A percentile compares a stretch with the other conserved stretches of the same genome.
These are phyloP conservation scores for Andrena dorsata DNA, from an alignment of 2,888 invertebrate genomes.

Conservation along the genomic window DNA sequence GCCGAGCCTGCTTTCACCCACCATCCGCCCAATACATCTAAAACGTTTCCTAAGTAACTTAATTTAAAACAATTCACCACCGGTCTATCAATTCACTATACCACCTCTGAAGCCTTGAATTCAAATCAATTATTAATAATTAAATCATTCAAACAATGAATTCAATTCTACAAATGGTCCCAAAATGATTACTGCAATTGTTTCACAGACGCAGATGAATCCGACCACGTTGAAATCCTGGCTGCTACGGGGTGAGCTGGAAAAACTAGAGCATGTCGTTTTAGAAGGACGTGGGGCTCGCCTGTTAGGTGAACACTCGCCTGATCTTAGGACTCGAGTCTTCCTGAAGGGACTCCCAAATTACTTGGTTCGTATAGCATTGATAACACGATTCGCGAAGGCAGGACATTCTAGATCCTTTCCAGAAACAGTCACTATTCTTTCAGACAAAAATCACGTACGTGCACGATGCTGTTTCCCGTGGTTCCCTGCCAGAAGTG, in stretches of 20 bases:
- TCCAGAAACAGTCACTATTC: not conserved
- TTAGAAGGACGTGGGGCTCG: conserved; percentile 90
- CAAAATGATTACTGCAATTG: not conserved
- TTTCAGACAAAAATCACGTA: conserved; percentile 90
- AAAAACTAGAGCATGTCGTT: conserved; percentile 89
- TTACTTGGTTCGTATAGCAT: conserved; percentile 87
- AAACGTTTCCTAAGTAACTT: too few species aligned
- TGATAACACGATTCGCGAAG: not conserved
- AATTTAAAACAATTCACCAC: too few species aligned
- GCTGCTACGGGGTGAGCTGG: conserved; percentile 88
- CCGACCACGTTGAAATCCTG: conserved; percentile 86
- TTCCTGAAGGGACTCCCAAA: conserved; percentile 89
- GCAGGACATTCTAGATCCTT: too few species aligned
- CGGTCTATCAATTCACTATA: too few species aligned
- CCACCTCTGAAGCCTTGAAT: too few species aligned
- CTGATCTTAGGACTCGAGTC: conserved; percentile 87
- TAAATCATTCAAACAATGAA: not conserved
- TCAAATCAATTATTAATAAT: not conserved
- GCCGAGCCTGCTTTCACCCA: too few species aligned
- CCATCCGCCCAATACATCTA: too few species aligned
- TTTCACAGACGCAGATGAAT: conserved; percentile 86
- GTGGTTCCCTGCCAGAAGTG: conserved; percentile 90
- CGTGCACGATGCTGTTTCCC: conserved; percentile 91
- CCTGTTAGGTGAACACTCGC: conserved; percentile 88
- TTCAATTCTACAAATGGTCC: too few species aligned